Conservation (phyloP, 2,797 vertebrate genomes). For the Molossus molossus region DNA sequence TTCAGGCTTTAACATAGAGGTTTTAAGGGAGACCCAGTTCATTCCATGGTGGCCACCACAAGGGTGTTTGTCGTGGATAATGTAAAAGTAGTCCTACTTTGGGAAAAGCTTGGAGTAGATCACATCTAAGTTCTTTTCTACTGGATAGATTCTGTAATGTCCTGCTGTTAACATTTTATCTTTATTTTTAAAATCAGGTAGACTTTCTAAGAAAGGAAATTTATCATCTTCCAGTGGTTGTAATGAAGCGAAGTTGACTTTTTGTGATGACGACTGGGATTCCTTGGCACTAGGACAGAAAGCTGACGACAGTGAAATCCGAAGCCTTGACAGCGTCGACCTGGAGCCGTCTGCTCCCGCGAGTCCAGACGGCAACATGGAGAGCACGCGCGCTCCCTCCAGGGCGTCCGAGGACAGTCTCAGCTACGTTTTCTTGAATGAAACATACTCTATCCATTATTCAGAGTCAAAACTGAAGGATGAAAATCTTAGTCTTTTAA, state of each 20-base stretch:
- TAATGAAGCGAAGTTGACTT: slow-evolving; percentile 50
- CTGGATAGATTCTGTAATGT: slow-evolving; percentile 29
- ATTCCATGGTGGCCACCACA: neutral
- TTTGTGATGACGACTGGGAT: slow-evolving; percentile 3
- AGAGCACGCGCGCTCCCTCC: neutral
- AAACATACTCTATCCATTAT: slow-evolving; percentile 67
- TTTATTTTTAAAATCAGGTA: slow-evolving; percentile 81
- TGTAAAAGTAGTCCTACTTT: neutral
- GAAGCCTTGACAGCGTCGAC: neutral
- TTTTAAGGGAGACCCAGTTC: neutral
- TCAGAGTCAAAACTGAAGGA: slow-evolving; percentile 75
- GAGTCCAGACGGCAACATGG: neutral
- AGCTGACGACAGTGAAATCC: neutral
- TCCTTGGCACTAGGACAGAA: slow-evolving; percentile 56
- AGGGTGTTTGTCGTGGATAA: neutral
- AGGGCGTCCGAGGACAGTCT: slow-evolving; percentile 39
- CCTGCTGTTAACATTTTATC: slow-evolving; percentile 48
- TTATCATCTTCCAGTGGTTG: slow-evolving; percentile 2
- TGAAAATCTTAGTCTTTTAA: slow-evolving; percentile 64
- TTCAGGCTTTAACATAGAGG: neutral
- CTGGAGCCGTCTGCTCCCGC: neutral
- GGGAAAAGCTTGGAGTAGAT: neutral
- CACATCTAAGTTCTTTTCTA: neutral
- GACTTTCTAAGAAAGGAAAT: slow-evolving; percentile 55
- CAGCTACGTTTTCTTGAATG: slow-evolving; percentile 59